Percentiles rank a stretch among this genome's conserved stretches.
Evolutionary conservation across 2,888 invertebrate genomes (phyloP).

Genomic region (Sphaeridia pumilis): DNA sequence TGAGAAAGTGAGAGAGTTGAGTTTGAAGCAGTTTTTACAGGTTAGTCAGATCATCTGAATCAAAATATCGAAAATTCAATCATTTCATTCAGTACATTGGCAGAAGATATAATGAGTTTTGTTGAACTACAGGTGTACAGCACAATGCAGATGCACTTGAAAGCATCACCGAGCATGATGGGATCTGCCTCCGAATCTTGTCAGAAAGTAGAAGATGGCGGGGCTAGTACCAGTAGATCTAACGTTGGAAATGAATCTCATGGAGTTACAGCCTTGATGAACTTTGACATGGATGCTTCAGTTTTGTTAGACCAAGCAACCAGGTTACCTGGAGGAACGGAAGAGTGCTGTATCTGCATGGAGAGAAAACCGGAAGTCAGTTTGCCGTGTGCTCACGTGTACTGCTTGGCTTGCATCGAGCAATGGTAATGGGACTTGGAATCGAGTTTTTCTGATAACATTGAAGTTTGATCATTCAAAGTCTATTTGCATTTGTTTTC

Average conservation of each 20-base stretch:
- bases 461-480: neutral
- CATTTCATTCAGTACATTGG: neutral
- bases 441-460: conserved; percentile 55
- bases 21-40: conserved; percentile 52
- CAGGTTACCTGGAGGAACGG: conserved; percentile 20
- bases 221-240: neutral
- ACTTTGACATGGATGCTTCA: conserved; percentile 8
- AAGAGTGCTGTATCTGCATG: conserved; percentile 55
- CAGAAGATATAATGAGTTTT: neutral
- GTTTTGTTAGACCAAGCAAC: conserved; percentile 13
- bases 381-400: conserved; percentile 57
- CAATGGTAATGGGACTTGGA: conserved; percentile 52
- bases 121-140: conserved; percentile 24
- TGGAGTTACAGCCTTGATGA: neutral
- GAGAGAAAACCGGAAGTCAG: conserved; percentile 56
- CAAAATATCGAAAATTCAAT: neutral
- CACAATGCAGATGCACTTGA: conserved; percentile 20
- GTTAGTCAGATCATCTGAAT: conserved; percentile 39
- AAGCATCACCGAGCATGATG: neutral
- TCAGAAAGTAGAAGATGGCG: neutral
- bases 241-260: neutral
- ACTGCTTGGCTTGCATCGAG: conserved; percentile 58
- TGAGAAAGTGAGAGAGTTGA: conserved; percentile 49
- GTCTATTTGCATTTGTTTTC: conserved; percentile 25
- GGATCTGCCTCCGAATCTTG: neutral